Conservation (phyloP, 2,113 vertebrate species). For the Nymphicus hollandicus region DNA sequence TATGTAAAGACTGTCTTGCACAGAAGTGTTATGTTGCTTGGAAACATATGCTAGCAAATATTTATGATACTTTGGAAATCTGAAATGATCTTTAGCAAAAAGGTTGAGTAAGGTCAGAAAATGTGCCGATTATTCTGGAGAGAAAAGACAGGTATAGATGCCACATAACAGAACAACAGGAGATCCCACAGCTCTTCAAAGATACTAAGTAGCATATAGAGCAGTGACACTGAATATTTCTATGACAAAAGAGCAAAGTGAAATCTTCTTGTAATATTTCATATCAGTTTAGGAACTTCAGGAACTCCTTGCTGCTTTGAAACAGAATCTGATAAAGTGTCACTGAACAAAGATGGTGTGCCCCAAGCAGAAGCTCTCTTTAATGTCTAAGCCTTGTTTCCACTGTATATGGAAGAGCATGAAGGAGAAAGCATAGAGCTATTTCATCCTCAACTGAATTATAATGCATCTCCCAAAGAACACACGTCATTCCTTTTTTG, state of each 20-base stretch:
- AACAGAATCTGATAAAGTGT: background rate
- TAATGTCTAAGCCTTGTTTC: background rate
- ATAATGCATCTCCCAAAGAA: background rate
- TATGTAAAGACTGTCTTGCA: slow-evolving; percentile 1
- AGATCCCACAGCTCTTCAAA: background rate
- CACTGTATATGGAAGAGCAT: background rate
- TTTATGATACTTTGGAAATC: background rate
- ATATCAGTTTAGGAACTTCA: background rate
- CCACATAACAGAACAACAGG: background rate
- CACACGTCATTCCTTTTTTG: background rate
- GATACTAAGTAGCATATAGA: background rate
- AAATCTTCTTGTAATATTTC: background rate
- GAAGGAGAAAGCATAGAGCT: background rate
- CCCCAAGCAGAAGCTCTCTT: background rate
- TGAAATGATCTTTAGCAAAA: background rate
- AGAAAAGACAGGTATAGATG: background rate
- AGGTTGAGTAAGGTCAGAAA: background rate
- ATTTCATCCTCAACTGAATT: background rate
- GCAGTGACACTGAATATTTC: background rate
- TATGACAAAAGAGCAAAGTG: background rate
- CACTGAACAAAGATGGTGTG: background rate
- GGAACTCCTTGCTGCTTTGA: background rate
- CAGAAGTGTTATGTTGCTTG: background rate
- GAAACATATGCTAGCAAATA: background rate
- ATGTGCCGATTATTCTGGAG: background rate